These are phyloP conservation scores for Palythoa grandiflora DNA, from an alignment of 92 coral and sea anemone species.

Conservation along the genomic window DNA sequence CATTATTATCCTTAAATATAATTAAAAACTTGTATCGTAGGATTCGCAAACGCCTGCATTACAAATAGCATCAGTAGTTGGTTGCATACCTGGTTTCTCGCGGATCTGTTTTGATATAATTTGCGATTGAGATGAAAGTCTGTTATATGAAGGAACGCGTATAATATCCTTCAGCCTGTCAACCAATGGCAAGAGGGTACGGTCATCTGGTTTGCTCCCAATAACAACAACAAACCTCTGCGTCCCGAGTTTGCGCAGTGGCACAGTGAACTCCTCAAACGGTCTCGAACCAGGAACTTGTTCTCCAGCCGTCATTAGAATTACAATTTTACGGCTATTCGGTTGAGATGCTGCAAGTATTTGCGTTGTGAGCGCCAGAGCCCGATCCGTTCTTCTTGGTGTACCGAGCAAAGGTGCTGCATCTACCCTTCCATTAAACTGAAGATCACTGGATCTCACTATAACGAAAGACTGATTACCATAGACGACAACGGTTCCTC, in stretches of 20 bases:
- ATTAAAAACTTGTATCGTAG: no score
- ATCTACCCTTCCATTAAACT: conserved; percentile 50
- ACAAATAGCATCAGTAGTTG: neutral
- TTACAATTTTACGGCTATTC: conserved; percentile 45
- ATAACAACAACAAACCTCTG: conserved; percentile 79
- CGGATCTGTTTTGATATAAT: conserved; percentile 31
- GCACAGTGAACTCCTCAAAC: conserved; percentile 65
- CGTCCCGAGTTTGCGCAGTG: conserved; percentile 72
- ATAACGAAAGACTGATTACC: conserved; percentile 56
- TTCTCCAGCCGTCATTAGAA: conserved; percentile 78
- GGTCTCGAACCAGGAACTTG: conserved; percentile 59
- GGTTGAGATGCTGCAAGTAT: conserved; percentile 52
- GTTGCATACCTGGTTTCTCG: conserved; percentile 36
- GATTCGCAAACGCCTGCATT: neutral
- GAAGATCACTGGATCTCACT: conserved; percentile 48
- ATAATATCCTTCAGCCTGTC: conserved; percentile 51
- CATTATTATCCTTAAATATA: no score
- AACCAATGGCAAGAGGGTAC: conserved; percentile 53
- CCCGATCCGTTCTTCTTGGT: conserved; percentile 67
- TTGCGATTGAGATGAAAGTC: conserved; percentile 28
- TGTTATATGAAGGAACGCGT: conserved; percentile 36
- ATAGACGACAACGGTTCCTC: conserved; percentile 67
- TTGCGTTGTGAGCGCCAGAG: conserved; percentile 59
- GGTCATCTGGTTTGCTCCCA: conserved; percentile 64
- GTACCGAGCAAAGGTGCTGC: conserved; percentile 55